phyloP scores from a whole-genome alignment of 2,113 vertebrate species.

The Rhagologus leucostigma region DNA sequence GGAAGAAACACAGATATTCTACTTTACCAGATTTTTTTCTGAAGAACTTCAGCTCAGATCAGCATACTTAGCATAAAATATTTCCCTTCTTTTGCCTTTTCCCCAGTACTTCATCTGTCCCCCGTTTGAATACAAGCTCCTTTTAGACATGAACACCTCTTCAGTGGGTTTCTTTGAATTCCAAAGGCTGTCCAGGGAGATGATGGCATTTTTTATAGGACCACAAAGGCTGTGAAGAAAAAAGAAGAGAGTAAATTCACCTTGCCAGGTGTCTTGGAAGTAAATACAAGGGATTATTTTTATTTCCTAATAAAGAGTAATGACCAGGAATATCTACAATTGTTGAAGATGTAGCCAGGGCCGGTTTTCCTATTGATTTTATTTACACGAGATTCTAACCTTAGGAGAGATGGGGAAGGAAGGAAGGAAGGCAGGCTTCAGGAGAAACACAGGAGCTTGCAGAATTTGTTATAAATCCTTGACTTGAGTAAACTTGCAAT shows the following conservation, averaged over 20 bases:
- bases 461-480: neutral
- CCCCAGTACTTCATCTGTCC: accelerated
- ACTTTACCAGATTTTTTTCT: neutral
- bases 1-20: neutral
- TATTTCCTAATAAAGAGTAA: neutral
- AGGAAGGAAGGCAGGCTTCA: neutral
- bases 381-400: neutral
- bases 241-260: neutral
- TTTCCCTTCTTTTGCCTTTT: neutral
- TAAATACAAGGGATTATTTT: neutral
- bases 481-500: neutral
- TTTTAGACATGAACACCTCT: neutral
- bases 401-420: neutral
- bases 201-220: neutral
- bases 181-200: neutral
- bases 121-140: neutral
- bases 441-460: accelerated
- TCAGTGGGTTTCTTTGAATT: neutral
- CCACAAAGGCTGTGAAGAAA: neutral
- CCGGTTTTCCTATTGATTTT: neutral
- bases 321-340: neutral
- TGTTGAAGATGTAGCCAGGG: neutral
- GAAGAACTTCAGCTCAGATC: neutral
- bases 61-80: neutral
- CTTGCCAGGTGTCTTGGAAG: neutral